phyloP scores from a whole-genome alignment of 2,113 vertebrate genomes.

The Mormoops blainvillei region DNA sequence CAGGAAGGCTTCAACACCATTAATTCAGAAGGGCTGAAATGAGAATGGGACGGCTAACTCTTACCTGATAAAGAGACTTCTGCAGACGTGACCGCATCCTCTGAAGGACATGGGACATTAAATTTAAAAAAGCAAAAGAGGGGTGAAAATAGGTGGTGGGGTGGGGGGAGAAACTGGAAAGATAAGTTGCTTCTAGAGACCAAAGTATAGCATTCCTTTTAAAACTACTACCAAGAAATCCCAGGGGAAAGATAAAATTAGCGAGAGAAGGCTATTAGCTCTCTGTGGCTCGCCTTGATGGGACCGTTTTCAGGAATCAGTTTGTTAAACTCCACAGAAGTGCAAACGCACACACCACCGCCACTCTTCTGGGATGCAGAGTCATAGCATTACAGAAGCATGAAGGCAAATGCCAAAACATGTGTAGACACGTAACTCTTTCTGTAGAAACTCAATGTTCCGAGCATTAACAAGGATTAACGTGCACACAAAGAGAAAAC shows the following conservation, averaged over 20 bases:
- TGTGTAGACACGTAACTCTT: constrained; percentile 77
- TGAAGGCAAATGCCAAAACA: constrained; percentile 73
- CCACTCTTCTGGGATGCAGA: constrained; percentile 49
- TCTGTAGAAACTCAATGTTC: constrained; percentile 73
- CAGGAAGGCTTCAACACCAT: neutral
- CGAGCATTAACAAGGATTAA: constrained; percentile 72
- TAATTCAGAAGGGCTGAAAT: constrained; percentile 16
- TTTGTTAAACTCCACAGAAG: constrained; percentile 71
- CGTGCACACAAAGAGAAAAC: constrained; percentile 73
- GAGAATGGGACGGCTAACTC: neutral
- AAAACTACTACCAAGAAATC: constrained; percentile 17
- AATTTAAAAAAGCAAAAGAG: constrained; percentile 42
- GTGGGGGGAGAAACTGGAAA: neutral
- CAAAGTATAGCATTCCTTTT: constrained; percentile 42
- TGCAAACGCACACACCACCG: constrained; percentile 53
- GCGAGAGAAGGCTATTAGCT: constrained; percentile 43
- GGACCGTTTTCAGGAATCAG: constrained; percentile 74
- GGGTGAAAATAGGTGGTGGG: neutral
- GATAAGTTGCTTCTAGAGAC: neutral
- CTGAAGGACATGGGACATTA: neutral
- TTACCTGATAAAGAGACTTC: constrained; percentile 21
- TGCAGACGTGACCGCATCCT: neutral
- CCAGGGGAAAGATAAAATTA: constrained; percentile 56
- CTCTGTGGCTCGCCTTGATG: constrained; percentile 71
- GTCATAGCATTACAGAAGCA: constrained; percentile 63